Percentiles rank a stretch among this genome's conserved stretches.
These are phyloP conservation scores for Ptilodon capucinus DNA, from an alignment of 2,888 invertebrate species.

Conservation along the genomic window DNA sequence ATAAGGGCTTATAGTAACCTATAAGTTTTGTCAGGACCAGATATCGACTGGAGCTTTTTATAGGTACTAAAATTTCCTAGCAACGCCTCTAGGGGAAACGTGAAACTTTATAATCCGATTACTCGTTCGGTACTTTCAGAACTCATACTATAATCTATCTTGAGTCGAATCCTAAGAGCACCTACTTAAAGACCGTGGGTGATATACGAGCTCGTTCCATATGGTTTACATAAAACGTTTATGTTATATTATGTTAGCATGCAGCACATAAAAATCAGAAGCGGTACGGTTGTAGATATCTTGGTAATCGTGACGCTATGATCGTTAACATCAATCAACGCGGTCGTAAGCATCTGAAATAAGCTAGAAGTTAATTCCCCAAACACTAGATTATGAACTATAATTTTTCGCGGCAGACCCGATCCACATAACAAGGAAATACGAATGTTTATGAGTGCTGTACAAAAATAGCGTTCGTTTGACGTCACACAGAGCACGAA, in stretches of 20 bases:
- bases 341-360: not conserved
- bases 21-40: too few species aligned
- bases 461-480: constrained; percentile 31
- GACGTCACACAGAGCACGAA: constrained; percentile 30
- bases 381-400: constrained; percentile 11
- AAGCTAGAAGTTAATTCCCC: not conserved
- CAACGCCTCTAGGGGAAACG: too few species aligned
- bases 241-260: not conserved
- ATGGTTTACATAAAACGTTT: too few species aligned
- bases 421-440: constrained; percentile 32
- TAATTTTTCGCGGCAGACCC: constrained; percentile 9
- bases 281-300: not conserved
- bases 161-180: too few species aligned
- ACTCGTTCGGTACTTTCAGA: too few species aligned
- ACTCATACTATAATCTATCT: too few species aligned
- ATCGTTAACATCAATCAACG: not conserved
- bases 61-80: too few species aligned
- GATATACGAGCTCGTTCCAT: too few species aligned
- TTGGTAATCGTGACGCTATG: not conserved
- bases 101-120: too few species aligned
- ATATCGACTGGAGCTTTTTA: too few species aligned
- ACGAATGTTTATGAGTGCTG: constrained; percentile 39
- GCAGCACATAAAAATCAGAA: not conserved
- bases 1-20: too few species aligned
- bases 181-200: too few species aligned